Conservation (phyloP, 1,140 invertebrate genomes). For the Neodiprion fabricii region DNA sequence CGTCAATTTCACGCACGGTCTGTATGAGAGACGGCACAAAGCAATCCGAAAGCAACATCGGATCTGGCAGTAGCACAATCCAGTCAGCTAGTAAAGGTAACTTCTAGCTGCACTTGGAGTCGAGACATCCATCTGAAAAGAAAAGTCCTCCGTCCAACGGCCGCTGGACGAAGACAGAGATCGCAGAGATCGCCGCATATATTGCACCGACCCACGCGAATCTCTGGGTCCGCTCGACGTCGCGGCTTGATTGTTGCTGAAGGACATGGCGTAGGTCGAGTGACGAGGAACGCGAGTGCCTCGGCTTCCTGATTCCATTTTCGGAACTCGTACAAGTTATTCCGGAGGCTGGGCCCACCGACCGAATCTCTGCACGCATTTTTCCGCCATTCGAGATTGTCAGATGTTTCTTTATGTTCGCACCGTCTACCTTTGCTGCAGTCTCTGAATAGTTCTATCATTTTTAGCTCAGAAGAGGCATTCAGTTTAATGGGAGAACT, state of each 20-base stretch:
- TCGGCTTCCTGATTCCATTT: not conserved
- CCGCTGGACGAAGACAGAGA: not conserved
- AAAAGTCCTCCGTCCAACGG: not conserved
- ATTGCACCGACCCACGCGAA: not conserved
- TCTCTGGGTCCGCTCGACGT: not conserved
- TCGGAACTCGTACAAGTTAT: not conserved
- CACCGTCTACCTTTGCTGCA: too few relatives aligned
- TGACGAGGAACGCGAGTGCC: not conserved
- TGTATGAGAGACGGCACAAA: not conserved
- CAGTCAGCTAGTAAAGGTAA: not conserved
- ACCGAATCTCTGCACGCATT: too few relatives aligned
- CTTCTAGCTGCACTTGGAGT: not conserved
- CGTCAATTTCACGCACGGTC: too few relatives aligned
- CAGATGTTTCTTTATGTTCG: too few relatives aligned
- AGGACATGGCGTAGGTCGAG: conserved; percentile 2
- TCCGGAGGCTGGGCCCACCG: not conserved
- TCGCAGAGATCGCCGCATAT: not conserved
- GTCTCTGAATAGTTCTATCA: too few relatives aligned
- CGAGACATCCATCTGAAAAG: not conserved
- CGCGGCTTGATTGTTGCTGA: not conserved
- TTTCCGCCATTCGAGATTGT: too few relatives aligned
- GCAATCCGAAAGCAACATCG: not conserved
- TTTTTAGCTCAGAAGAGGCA: too few relatives aligned
- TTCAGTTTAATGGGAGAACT: too few relatives aligned
- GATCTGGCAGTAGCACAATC: not conserved